Base-by-base conservation (phyloP, 2,113 vertebrate species). In the Polypterus senegalus region DNA sequence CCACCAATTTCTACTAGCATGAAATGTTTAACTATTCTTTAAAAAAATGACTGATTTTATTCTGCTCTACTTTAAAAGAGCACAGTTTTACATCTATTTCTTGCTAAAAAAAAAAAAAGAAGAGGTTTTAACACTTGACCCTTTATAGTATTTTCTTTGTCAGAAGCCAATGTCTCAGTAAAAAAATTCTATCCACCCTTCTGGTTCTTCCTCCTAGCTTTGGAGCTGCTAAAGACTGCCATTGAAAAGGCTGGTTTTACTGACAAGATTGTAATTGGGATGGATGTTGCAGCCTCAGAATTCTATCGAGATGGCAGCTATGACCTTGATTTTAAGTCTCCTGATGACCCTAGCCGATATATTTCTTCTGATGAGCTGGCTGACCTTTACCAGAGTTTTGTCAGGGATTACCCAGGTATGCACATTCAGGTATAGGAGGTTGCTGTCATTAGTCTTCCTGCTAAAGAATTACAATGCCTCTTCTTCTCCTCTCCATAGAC, bases 251-350 rank as follows among this genome's bases (percentile, higher is more conserved):
- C 92, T 0, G 92, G 92, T 53, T 94, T 93, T 77, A 91, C 90
- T 0, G 92, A 93, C 66, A 94, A 93, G 78, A 90, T 95, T n/a
- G 92, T 95, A 72, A 92, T 95, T 0, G 92, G 92, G 11, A 95
- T 95, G 91, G 92, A 95, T 3, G 92, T 94, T 0, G 92, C 92
- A 2, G 92, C 92, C 51, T 95, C 92, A 0, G 92, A 95, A 75
- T 93, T 95, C 76, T 87, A 92, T 68, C 88, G 83, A 0, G 89
- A 94, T 46, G 92, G 91, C 61, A 93, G 91, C 75, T 95, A 95
- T 0, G 92, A 94, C 79, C 77, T 96, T 74, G 92, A 96, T 75
- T 96, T 96, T 72, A 96, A 96, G 75, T 94, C 92, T 45, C 85
- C 92, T 0, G 87, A 91, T 9, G 88, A 93, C 27, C 87, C 86